These are phyloP conservation scores for Probosciger aterrimus DNA, from an alignment of 2,113 vertebrate species.

Conservation along the genomic window DNA sequence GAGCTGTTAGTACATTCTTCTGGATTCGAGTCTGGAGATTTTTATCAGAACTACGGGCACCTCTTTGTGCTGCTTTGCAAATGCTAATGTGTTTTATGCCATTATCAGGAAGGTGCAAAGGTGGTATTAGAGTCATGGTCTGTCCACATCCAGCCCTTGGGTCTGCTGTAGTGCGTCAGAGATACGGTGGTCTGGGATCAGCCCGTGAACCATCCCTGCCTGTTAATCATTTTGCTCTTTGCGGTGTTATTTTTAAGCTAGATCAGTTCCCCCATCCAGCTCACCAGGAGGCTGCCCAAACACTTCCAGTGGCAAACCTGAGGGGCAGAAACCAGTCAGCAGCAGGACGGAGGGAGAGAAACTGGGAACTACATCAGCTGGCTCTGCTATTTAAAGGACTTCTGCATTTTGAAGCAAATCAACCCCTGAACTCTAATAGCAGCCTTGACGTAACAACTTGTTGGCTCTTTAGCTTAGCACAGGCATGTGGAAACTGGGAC, in stretches of 20 bases:
- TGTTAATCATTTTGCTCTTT: background rate
- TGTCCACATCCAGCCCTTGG: background rate
- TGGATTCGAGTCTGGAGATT: background rate
- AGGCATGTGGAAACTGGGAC: background rate
- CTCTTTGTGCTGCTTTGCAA: background rate
- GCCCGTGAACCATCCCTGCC: background rate
- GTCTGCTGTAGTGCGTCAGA: background rate
- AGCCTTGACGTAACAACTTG: background rate
- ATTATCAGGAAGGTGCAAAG: background rate
- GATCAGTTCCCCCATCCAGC: background rate
- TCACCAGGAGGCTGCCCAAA: background rate
- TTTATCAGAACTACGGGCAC: background rate
- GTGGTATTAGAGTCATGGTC: accelerated
- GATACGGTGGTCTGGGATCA: background rate
- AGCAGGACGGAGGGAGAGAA: background rate
- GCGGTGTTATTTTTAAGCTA: background rate
- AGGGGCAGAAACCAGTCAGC: background rate
- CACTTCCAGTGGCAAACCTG: background rate
- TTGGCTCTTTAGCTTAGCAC: background rate
- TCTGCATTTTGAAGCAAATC: background rate
- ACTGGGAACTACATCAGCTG: background rate
- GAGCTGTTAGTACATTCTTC: background rate
- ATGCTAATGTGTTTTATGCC: accelerated
- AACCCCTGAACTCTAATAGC: background rate
- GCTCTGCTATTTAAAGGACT: background rate